Evolutionary conservation across 1,140 invertebrate species (phyloP).

Genomic region (Melitaea cinxia): DNA sequence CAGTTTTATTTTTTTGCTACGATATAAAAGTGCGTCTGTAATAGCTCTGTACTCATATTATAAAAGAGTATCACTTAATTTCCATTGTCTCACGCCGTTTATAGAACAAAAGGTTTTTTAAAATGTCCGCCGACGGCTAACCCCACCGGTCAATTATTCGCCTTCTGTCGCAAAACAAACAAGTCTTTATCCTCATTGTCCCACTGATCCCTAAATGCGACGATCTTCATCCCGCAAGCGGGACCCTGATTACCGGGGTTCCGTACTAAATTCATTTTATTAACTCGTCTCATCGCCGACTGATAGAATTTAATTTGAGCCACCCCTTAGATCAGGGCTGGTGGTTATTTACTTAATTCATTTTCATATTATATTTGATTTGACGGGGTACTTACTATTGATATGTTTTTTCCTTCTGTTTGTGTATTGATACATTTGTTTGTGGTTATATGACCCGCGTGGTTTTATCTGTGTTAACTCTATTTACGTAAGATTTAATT

Average conservation of each 20-base stretch:
- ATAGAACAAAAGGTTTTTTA: slow-evolving; percentile 35
- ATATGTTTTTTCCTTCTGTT: not conserved
- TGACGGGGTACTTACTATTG: too few relatives aligned
- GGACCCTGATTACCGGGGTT: slow-evolving; percentile 59
- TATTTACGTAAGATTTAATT: too few relatives aligned
- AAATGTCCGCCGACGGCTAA: slow-evolving; percentile 42
- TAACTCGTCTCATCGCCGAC: slow-evolving; percentile 75
- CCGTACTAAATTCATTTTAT: slow-evolving; percentile 73
- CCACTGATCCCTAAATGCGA: slow-evolving; percentile 51
- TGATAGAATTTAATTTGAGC: slow-evolving; percentile 71
- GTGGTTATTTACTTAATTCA: slow-evolving; percentile 1
- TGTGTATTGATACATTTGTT: not conserved
- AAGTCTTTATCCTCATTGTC: slow-evolving; percentile 63
- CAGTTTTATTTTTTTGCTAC: too few relatives aligned
- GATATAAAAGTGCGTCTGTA: not conserved
- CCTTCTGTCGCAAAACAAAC: slow-evolving; percentile 63
- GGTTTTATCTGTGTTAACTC: too few relatives aligned
- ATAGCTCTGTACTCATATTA: slow-evolving; percentile 1
- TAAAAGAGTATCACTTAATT: not conserved
- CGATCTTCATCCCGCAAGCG: slow-evolving; percentile 39
- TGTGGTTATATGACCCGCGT: too few relatives aligned
- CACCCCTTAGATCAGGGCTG: slow-evolving; percentile 35
- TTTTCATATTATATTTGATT: not conserved
- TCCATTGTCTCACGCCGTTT: slow-evolving; percentile 4
- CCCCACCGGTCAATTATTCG: slow-evolving; percentile 65